Conservation (phyloP, 2,113 vertebrate species). For the Chlorodrepanis virens region DNA sequence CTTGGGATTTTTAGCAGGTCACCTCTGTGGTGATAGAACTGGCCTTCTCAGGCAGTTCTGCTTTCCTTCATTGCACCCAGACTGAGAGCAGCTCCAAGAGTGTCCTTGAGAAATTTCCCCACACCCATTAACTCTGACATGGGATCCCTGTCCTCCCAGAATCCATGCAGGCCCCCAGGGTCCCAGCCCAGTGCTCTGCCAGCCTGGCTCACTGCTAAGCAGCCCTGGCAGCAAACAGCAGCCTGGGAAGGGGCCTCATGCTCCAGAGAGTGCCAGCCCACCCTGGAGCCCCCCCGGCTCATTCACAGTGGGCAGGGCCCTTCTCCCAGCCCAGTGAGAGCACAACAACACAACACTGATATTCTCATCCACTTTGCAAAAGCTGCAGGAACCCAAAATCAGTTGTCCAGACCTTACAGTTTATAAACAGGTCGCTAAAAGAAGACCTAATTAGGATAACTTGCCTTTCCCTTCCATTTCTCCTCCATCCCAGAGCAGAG, state of each 20-base stretch:
- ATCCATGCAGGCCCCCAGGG: rapidly evolving
- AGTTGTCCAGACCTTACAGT: neutral
- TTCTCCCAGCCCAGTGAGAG: neutral
- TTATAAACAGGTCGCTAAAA: neutral
- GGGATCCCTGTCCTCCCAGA: neutral
- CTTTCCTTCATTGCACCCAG: neutral
- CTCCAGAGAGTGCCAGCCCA: neutral
- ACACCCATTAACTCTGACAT: rapidly evolving
- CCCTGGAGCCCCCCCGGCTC: neutral
- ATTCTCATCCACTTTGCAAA: neutral
- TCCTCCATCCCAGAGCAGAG: neutral
- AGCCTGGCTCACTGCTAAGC: neutral
- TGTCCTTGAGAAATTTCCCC: neutral
- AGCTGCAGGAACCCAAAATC: neutral
- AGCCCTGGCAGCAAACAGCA: neutral
- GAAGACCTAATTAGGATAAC: neutral
- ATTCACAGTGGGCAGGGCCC: rapidly evolving
- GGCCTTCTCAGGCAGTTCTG: neutral
- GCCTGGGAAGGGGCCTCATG: neutral
- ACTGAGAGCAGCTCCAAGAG: neutral
- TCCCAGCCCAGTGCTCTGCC: neutral
- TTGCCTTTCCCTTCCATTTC: neutral
- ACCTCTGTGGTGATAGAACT: neutral
- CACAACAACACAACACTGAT: neutral
- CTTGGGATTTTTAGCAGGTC: neutral